phyloP scores from a whole-genome alignment of 2,113 vertebrate species.

The Haplochromis burtoni region DNA sequence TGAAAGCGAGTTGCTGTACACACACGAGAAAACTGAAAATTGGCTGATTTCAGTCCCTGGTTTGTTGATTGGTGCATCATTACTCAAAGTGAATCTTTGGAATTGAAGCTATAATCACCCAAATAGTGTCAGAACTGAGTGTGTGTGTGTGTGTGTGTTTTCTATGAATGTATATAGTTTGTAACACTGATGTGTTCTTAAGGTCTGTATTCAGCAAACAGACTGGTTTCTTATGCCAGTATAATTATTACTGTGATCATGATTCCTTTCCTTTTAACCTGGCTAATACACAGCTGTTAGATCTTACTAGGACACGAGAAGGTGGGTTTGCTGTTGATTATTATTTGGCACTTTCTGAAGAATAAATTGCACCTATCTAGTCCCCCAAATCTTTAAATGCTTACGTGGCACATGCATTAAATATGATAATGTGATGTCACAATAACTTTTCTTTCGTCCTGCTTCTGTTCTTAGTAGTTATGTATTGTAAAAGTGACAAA shows the following conservation, averaged over 20 bases:
- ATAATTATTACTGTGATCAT: constrained; percentile 49
- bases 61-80: not conserved
- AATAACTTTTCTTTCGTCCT: not conserved
- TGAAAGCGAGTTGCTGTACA: not conserved
- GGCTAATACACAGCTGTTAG: not conserved
- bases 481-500: not conserved
- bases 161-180: not conserved
- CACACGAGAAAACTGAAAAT: not conserved
- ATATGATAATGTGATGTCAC: not conserved
- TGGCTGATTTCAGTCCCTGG: not conserved
- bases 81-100: not conserved
- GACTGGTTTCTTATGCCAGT: not conserved
- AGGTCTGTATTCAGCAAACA: not conserved
- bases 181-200: not conserved
- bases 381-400: not conserved
- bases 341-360: not conserved
- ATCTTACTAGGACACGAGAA: not conserved
- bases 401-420: not conserved
- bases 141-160: not conserved
- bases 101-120: not conserved
- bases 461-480: not conserved
- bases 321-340: not conserved
- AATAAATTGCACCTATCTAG: not conserved
- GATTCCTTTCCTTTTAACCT: not conserved
- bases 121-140: not conserved